A percentile compares a stretch with the other conserved stretches of the same genome.
Conservation (phyloP, 1,140 invertebrate species). For the Ganaspis sp. region DNA sequence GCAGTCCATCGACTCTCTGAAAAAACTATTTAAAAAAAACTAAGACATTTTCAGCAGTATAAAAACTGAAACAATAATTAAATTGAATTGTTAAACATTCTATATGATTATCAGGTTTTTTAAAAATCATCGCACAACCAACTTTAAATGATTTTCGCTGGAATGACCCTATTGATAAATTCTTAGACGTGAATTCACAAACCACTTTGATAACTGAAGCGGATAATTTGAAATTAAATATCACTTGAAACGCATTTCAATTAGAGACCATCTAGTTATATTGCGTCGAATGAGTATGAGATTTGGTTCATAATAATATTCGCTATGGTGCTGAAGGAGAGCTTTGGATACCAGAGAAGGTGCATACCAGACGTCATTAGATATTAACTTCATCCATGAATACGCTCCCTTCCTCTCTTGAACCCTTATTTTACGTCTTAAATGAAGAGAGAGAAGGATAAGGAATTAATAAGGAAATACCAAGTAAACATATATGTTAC, state of each 20-base stretch:
- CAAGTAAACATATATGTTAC: conserved; percentile 4
- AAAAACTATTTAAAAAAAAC: too few species aligned
- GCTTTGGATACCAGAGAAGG: conserved; percentile 39
- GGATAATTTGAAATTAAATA: conserved; percentile 52
- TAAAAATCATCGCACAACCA: too few species aligned
- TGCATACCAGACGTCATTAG: conserved; percentile 58
- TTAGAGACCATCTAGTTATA: conserved; percentile 43
- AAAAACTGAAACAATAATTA: too few species aligned
- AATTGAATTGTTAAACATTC: too few species aligned
- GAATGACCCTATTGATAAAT: background rate
- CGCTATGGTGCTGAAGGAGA: conserved; percentile 41
- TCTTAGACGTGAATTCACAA: too few species aligned
- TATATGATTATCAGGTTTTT: too few species aligned
- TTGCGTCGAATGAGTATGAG: conserved; percentile 45
- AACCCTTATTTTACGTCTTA: conserved; percentile 26
- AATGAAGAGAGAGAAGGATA: conserved; percentile 3
- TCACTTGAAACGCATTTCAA: conserved; percentile 51
- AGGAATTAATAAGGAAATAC: conserved; percentile 4
- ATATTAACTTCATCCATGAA: conserved; percentile 39
- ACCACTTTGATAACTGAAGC: conserved; percentile 18
- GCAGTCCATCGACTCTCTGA: too few species aligned
- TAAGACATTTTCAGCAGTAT: too few species aligned
- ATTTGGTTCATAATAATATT: conserved; percentile 54
- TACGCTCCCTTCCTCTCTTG: conserved; percentile 30
- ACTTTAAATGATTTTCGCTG: conserved; percentile 3